phyloP scores from a whole-genome alignment of 2,113 vertebrate genomes.

The Ageneiosus marmoratus region DNA sequence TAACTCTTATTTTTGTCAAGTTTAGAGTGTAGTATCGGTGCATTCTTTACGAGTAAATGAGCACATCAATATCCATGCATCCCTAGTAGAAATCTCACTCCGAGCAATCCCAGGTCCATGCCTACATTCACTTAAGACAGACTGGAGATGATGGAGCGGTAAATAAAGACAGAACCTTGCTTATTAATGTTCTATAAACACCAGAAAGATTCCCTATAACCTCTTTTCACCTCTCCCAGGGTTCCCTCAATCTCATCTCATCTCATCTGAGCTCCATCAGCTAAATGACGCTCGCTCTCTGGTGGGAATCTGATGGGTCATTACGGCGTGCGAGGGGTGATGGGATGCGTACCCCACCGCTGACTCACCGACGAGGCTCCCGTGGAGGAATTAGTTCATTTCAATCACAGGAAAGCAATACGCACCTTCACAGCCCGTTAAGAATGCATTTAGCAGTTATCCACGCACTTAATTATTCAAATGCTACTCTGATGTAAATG shows the following conservation, averaged over 20 bases:
- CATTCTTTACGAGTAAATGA: not conserved
- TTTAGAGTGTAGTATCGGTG: not conserved
- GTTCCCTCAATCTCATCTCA: slow-evolving; percentile 84
- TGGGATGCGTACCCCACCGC: slow-evolving; percentile 84
- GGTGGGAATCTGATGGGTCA: slow-evolving; percentile 86
- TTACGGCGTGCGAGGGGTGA: slow-evolving; percentile 84
- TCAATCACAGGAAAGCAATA: slow-evolving; percentile 88
- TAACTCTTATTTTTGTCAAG: not conserved
- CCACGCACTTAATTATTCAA: slow-evolving; percentile 60
- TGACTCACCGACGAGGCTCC: slow-evolving; percentile 79
- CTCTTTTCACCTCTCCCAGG: slow-evolving; percentile 83
- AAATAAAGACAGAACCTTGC: slow-evolving; percentile 77
- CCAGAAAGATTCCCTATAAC: slow-evolving; percentile 96
- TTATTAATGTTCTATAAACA: slow-evolving; percentile 81
- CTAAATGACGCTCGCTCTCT: slow-evolving; percentile 89
- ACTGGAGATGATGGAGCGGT: slow-evolving; percentile 48
- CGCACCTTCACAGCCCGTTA: slow-evolving; percentile 81
- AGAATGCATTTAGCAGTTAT: slow-evolving; percentile 77
- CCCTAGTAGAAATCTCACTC: not conserved
- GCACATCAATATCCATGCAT: not conserved
- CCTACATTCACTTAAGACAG: slow-evolving; percentile 1
- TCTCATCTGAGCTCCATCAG: slow-evolving; percentile 90
- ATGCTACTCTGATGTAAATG: slow-evolving; percentile 55
- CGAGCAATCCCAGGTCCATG: not conserved
- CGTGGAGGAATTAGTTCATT: slow-evolving; percentile 88